Base-by-base conservation (phyloP, 2,113 vertebrate genomes). In the Chloropsis hardwickii region DNA sequence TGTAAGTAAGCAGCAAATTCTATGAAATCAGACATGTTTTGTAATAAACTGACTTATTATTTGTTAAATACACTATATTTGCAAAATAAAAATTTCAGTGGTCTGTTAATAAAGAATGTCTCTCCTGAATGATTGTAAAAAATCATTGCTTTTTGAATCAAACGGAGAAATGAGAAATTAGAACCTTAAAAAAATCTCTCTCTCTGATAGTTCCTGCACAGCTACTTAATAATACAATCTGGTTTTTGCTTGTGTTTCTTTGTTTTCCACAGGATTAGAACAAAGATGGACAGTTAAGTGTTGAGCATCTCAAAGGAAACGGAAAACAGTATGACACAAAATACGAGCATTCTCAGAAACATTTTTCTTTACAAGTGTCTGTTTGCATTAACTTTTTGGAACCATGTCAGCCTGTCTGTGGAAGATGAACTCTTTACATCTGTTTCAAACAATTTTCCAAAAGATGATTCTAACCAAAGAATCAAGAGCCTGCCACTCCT, bases 391-490 rank as follows among this genome's bases (percentile, higher is more conserved):
- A 88, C 66, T 62, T 45, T 95, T 56, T 95, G 91, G 90, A 95
- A 44, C 50, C 45, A 51, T 35, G 10, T 65, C 62, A 96, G 61
- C 17, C 31, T 90, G 20, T 90, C 93, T 65, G 47, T 89, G 23
- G 97, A 76, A 96, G 94, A 86, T 42, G 86, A 95, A 69, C 42
- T 95, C 69, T 72, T 88, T 51, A 39, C 51, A 78, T 82, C 97
- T 82, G 72, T 54, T 90, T 97, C 96, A 39, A 78, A 88, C 2
- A 11, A 11, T 53, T 89, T 83, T 72, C 77, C 92, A 60, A 93
- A 98, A 86, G 88, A 94, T 8, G 16, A 54, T 39, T 84, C 79
- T 28, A 57, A 35, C 23, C 97, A 98, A 93, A 97, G 98, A 50
- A 65, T 70, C 4, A 80, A 78, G 10, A 98, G 96, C 37, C 90